Base-by-base conservation (phyloP, 2,888 invertebrate species). In the Stenotaenia linearis region DNA sequence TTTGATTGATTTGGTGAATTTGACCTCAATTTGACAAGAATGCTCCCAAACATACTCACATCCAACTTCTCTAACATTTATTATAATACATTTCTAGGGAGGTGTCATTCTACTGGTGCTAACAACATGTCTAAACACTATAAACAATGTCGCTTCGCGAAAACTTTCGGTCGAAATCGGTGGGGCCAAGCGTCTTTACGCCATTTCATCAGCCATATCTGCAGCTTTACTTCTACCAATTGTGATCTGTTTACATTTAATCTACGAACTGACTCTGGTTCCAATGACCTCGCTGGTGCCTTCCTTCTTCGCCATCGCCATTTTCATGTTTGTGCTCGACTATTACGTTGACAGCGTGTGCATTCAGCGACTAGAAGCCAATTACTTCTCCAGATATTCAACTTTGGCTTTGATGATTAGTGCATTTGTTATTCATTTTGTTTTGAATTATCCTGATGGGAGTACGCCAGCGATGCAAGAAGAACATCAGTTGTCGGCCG, bases 131-230 rank as follows among this genome's bases (percentile, higher is more conserved):
- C 83, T 88, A 18, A 85, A 87, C 79, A 86, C 86, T 12, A 85
- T 86, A 25, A 87, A 86, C 82, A 87, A 86, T 82, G 86, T 85
- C 78, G 86, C 86, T 0, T 84, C 86, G 5, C 86, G 86, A 82
- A 86, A 86, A 77, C 82, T 88, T 32, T 87, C 88, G 4, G 86
- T 88, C 0, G 89, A 89, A 82, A 85, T 89, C 32, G 89, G 89
- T n/a, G 89, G 89, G 35, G 84, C 86, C 5, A 88, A 88, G 82
- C 83, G 88, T 75, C 85, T 89, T 0, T 87, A 89, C 83, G 86
- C 89, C 1, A 83, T 89, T 37, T 87, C 88, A 0, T 86, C 87
- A 0, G 82, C 88, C 7, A 81, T 85, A 5, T 88, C 88, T 6
- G 84, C 87, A 4, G 40, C 85, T 7, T 80, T 88, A 7, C 84